Conservation (phyloP, 2,888 invertebrate genomes). For the Furcula furcula region DNA sequence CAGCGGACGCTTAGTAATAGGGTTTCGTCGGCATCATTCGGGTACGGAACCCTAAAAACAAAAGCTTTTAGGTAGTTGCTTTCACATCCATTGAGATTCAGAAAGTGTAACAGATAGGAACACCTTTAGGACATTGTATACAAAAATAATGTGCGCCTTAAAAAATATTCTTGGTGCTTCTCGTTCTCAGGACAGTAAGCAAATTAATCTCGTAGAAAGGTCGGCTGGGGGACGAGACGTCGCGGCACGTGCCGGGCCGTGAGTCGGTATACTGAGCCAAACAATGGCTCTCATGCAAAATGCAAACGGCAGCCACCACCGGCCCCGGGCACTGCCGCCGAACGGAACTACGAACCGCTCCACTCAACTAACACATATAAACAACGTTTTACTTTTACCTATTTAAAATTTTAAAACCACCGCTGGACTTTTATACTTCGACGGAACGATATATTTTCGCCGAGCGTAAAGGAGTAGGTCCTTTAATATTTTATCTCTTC, state of each 20-base stretch:
- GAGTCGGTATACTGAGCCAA: slow-evolving; percentile 38
- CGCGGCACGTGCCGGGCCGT: slow-evolving; percentile 31
- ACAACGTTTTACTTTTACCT: slow-evolving; percentile 41
- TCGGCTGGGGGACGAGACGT: slow-evolving; percentile 9
- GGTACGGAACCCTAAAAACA: no score
- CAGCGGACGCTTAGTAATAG: no score
- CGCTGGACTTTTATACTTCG: slow-evolving; percentile 16
- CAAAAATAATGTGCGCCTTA: not conserved
- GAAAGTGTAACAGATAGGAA: no score
- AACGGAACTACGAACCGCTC: slow-evolving; percentile 40
- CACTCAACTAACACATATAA: slow-evolving; percentile 46
- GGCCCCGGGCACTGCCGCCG: slow-evolving; percentile 32
- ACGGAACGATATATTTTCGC: slow-evolving; percentile 23
- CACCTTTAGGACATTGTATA: not conserved
- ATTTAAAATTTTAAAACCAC: slow-evolving; percentile 42
- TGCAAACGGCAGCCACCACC: slow-evolving; percentile 50
- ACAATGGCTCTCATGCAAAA: slow-evolving; percentile 67
- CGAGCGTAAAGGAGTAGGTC: slow-evolving; percentile 25
- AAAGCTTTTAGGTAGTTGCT: no score
- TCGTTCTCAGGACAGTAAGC: slow-evolving; percentile 11
- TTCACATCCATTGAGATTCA: no score
- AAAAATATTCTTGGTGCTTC: not conserved
- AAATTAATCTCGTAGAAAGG: slow-evolving; percentile 39
- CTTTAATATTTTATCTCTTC: slow-evolving; percentile 44
- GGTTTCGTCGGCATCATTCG: no score